These are phyloP conservation scores for Myathropa florea DNA, from an alignment of 2,888 invertebrate genomes.

Conservation along the genomic window DNA sequence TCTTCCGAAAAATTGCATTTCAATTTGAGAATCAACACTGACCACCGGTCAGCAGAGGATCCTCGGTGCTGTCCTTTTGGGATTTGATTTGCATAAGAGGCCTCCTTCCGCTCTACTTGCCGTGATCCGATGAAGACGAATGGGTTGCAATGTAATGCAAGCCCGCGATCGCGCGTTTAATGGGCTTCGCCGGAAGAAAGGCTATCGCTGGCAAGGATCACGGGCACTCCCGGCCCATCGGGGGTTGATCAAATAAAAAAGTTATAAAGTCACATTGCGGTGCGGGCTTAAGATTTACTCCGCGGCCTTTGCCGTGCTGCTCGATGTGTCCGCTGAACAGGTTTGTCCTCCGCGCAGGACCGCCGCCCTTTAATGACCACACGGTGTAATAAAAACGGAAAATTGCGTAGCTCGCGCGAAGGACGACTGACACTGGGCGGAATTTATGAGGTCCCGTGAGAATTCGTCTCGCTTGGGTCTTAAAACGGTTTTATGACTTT, in stretches of 20 bases:
- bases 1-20: conserved; percentile 68
- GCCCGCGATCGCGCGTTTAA: conserved; percentile 30
- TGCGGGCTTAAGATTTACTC: background rate
- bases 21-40: conserved; percentile 51
- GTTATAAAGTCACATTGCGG: conserved; percentile 70
- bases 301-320: background rate
- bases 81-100: conserved; percentile 41
- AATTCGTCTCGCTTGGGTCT: conserved; percentile 56
- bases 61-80: conserved; percentile 26
- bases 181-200: conserved; percentile 20
- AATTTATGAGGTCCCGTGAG: conserved; percentile 69
- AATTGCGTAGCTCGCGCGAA: conserved; percentile 51
- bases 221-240: conserved; percentile 51
- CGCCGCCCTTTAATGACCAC: conserved; percentile 28
- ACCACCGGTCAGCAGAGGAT: conserved; percentile 37
- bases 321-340: conserved; percentile 22
- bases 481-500: conserved; percentile 53
- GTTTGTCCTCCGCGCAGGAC: conserved; percentile 48
- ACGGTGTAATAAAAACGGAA: conserved; percentile 24
- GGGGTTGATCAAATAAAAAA: conserved; percentile 66
- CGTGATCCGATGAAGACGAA: conserved; percentile 61
- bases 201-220: conserved; percentile 5
- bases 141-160: conserved; percentile 66
- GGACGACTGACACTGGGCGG: conserved; percentile 18
- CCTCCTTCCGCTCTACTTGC: conserved; percentile 59